Base-by-base conservation (phyloP, 2,888 invertebrate genomes). In the Zygaena filipendulae region DNA sequence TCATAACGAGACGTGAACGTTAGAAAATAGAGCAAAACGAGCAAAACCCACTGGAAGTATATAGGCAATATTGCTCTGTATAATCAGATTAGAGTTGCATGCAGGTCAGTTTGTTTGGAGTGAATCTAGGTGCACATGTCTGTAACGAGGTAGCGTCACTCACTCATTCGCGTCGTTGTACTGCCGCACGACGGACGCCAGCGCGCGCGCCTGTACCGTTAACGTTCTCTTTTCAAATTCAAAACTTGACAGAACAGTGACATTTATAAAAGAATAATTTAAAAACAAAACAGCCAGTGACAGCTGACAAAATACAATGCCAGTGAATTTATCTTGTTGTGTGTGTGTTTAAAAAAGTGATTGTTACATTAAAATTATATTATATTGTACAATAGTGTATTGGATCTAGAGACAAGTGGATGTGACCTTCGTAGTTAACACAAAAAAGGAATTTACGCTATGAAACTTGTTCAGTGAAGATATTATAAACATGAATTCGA, bases 401-500 rank as follows among this genome's bases (percentile, higher is more conserved):
- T 59, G 50, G 52, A 53, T 54, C 43, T 52, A 62, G 41, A 61
- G 68, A 68, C 67, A 62, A 68, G 74, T 75, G 75, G 49, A 56
- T 59, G 68, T 69, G 66, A 66, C 63, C 66, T 64, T 66, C 52
- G 49, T 49, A 54, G 56, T 48, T 42, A 43, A 34, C 47, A 49
- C 40, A 47, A 48, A 55, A 56, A 56, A 51, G 50, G 52, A 52
- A 44, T 47, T 50, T 45, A 43, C n/a, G n/a, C n/a, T n/a, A n/a
- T n/a, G n/a, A 55, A 59, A 60, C 58, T 54, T 51, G 47, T 49
- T 45, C 36, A n/a, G n/a, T 40, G 40, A 43, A 45, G 36, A 49
- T 54, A 55, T 51, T 58, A 52, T 48, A 47, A 66, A 57, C 39
- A 79, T 79, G 79, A 79, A 79, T 75, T 66, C 77, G 37, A 79